Conservation (phyloP, 2,888 invertebrate species). For the Drosophila pullipes region DNA sequence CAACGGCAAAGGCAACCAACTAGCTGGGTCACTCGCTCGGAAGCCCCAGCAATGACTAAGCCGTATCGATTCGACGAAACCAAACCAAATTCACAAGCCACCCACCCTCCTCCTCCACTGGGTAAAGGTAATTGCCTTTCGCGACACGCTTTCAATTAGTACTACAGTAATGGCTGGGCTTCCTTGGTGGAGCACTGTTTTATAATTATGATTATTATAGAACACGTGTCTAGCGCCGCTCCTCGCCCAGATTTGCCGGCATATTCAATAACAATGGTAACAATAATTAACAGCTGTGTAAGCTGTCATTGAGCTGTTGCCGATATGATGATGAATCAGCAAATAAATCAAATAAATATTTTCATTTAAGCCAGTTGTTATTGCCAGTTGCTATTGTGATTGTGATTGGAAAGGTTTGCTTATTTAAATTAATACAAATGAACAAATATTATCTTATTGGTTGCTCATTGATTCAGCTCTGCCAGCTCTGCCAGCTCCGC, state of each 20-base stretch:
- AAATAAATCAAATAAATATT: background rate
- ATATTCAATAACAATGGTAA: background rate
- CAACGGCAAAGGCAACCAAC: background rate
- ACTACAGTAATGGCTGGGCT: background rate
- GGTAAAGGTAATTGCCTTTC: conserved; percentile 10
- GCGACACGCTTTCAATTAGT: conserved; percentile 4
- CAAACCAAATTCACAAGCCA: background rate
- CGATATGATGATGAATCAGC: background rate
- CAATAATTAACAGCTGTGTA: background rate
- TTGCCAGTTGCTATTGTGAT: no score
- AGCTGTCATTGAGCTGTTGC: background rate
- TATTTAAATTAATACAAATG: background rate
- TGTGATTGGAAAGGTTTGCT: background rate
- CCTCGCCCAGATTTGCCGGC: background rate
- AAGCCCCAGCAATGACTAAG: conserved; percentile 30
- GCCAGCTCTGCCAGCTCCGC: background rate
- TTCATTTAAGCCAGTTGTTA: background rate
- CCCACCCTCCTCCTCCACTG: background rate
- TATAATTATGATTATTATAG: conserved; percentile 1
- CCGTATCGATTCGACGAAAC: conserved; percentile 25
- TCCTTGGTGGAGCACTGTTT: conserved; percentile 1
- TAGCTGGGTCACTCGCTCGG: background rate
- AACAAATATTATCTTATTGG: background rate
- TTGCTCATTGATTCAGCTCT: background rate
- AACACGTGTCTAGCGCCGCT: background rate